A percentile compares a stretch with the other conserved stretches of the same genome.
Conservation (phyloP, 2,888 invertebrate genomes). For the Melanostoma scalare region DNA sequence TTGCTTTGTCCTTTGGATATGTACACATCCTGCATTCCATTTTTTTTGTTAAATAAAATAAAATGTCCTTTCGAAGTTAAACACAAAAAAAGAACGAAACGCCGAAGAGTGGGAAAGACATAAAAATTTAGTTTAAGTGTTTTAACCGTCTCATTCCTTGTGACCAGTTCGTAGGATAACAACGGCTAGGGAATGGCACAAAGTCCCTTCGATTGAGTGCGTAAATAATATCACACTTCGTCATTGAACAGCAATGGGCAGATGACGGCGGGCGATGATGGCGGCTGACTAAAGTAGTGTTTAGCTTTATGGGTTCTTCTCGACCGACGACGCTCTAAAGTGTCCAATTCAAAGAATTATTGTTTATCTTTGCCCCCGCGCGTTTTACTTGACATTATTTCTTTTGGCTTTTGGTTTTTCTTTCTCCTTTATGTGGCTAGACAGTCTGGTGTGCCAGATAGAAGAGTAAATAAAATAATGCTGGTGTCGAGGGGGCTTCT, state of each 20-base stretch:
- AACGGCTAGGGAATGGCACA: constrained; percentile 38
- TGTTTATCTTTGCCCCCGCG: constrained; percentile 63
- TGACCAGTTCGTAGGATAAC: constrained; percentile 19
- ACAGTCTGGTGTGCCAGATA: constrained; percentile 57
- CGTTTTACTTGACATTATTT: constrained; percentile 47
- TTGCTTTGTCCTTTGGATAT: constrained; percentile 7
- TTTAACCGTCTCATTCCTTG: not conserved
- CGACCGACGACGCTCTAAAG: constrained; percentile 35
- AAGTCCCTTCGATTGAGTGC: constrained; percentile 58
- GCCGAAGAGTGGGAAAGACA: constrained; percentile 4
- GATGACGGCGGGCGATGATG: not conserved
- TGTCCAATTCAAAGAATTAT: constrained; percentile 69
- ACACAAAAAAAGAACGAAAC: constrained; percentile 22
- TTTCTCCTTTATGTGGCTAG: constrained; percentile 59
- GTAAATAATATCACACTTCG: constrained; percentile 65
- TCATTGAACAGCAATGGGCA: constrained; percentile 18
- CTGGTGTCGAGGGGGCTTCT: not conserved
- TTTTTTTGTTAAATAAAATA: constrained; percentile 4
- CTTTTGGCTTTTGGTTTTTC: constrained; percentile 7
- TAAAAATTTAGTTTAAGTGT: constrained; percentile 48
- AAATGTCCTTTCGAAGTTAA: constrained; percentile 9
- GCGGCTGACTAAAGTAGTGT: constrained; percentile 5
- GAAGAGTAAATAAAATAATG: constrained; percentile 13
- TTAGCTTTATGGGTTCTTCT: constrained; percentile 52
- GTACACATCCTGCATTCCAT: constrained; percentile 11